These are phyloP conservation scores for Prochilodus magdalenae DNA, from an alignment of 2,113 vertebrate species.

Conservation along the genomic window DNA sequence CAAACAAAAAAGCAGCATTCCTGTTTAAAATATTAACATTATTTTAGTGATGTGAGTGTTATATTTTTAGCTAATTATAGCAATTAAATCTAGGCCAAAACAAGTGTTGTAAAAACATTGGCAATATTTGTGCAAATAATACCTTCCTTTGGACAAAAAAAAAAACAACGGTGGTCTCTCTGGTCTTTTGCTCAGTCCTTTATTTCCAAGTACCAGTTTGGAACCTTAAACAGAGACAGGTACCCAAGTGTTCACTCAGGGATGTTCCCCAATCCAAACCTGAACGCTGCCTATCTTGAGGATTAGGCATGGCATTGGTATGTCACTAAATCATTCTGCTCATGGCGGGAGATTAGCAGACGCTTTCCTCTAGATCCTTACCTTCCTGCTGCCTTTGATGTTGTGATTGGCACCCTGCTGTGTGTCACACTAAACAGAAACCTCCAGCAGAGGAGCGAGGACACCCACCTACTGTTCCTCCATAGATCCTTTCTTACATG, in stretches of 20 bases:
- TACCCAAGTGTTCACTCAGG: not conserved
- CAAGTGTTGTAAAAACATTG: too few relatives aligned
- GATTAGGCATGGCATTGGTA: not conserved
- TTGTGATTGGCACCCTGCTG: slow-evolving; percentile 55
- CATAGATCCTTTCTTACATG: slow-evolving; percentile 27
- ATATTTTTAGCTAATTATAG: too few relatives aligned
- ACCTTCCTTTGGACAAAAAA: too few relatives aligned
- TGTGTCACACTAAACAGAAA: slow-evolving; percentile 48
- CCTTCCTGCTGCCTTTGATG: slow-evolving; percentile 42
- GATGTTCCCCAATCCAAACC: not conserved
- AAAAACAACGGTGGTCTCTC: too few relatives aligned
- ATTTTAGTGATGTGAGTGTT: too few relatives aligned
- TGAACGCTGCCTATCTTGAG: not conserved
- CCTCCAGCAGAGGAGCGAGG: slow-evolving; percentile 53
- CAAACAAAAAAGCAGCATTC: too few relatives aligned
- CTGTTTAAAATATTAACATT: too few relatives aligned
- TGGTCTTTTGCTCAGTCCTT: too few relatives aligned
- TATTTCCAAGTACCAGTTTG: too few relatives aligned
- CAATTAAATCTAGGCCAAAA: too few relatives aligned
- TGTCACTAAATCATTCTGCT: slow-evolving; percentile 26
- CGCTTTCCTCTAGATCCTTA: not conserved
- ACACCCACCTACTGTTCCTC: slow-evolving; percentile 48
- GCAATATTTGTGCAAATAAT: too few relatives aligned
- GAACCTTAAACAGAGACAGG: not conserved
- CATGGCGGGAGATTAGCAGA: slow-evolving; percentile 4